Conservation (phyloP, 2,113 vertebrate species). For the Epinephelus cyanopodus region DNA sequence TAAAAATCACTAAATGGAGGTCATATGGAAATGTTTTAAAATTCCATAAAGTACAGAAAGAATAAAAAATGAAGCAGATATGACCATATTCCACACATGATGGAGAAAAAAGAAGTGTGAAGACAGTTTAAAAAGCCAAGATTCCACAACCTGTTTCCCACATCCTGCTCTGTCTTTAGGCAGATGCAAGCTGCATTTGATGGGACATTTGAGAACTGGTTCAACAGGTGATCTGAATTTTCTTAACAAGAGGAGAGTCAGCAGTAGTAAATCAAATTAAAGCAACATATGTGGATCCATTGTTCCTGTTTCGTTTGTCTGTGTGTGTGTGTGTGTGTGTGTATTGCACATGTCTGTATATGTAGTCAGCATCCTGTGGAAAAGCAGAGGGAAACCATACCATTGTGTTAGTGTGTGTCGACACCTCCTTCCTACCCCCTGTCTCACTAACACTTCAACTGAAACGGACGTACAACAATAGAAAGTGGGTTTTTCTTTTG, state of each 20-base stretch:
- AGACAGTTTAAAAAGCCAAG: slow-evolving; percentile 7
- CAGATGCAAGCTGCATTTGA: slow-evolving; percentile 1
- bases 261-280: slow-evolving; percentile 50
- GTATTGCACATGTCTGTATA: slow-evolving; percentile 12
- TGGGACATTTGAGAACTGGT: slow-evolving; percentile 11
- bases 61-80: not conserved
- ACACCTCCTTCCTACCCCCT: slow-evolving; percentile 59
- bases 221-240: slow-evolving; percentile 45
- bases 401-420: slow-evolving; percentile 63
- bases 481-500: slow-evolving; percentile 17
- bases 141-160: slow-evolving; percentile 16
- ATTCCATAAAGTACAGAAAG: not conserved
- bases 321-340: slow-evolving; percentile 7
- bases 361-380: slow-evolving; percentile 57
- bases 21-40: slow-evolving; percentile 4
- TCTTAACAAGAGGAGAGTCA: slow-evolving; percentile 30
- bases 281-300: slow-evolving; percentile 45
- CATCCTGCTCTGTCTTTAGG: slow-evolving; percentile 11
- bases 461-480: slow-evolving; percentile 37
- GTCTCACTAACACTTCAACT: slow-evolving; percentile 13
- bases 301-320: slow-evolving; percentile 35
- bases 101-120: slow-evolving; percentile 5
- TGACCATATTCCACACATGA: not conserved
- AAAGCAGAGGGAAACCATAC: slow-evolving; percentile 58
- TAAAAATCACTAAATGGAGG: not conserved